Evolutionary conservation across 2,888 invertebrate species (phyloP).

Genomic region (Archips crataeganus): DNA sequence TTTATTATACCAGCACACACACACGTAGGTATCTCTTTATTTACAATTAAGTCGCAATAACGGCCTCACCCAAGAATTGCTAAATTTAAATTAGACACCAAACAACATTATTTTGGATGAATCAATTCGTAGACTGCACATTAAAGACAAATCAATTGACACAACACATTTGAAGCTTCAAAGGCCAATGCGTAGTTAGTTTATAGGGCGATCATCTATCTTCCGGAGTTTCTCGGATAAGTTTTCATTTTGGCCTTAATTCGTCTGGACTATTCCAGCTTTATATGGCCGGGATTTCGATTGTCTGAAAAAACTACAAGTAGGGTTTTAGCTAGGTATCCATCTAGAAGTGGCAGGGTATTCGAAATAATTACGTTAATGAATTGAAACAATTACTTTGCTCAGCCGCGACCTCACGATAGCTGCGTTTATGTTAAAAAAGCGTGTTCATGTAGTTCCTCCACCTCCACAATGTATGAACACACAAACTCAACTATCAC

Average conservation of each 20-base stretch:
- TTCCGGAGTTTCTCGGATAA: background rate
- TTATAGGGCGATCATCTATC: background rate
- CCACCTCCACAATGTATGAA: too few relatives aligned
- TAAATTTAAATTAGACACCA: conserved; percentile 2
- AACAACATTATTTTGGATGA: background rate
- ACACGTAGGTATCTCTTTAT: background rate
- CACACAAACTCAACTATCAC: too few relatives aligned
- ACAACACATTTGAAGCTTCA: background rate
- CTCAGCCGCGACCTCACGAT: too few relatives aligned
- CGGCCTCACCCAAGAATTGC: background rate
- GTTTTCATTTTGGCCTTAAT: background rate
- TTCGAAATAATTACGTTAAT: too few relatives aligned
- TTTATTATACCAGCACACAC: too few relatives aligned
- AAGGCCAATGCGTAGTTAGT: conserved; percentile 13
- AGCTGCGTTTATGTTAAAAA: too few relatives aligned
- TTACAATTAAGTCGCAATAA: background rate
- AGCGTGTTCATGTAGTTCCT: too few relatives aligned
- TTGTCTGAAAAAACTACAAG: too few relatives aligned
- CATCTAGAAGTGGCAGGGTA: too few relatives aligned
- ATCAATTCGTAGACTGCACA: background rate
- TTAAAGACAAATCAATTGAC: background rate
- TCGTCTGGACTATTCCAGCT: background rate
- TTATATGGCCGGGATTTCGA: background rate
- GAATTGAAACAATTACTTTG: too few relatives aligned
- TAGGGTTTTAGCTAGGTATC: too few relatives aligned